Percentiles rank a stretch among this genome's conserved stretches.
phyloP scores from a whole-genome alignment of 2,797 vertebrate species.

The Amazona finschi region DNA sequence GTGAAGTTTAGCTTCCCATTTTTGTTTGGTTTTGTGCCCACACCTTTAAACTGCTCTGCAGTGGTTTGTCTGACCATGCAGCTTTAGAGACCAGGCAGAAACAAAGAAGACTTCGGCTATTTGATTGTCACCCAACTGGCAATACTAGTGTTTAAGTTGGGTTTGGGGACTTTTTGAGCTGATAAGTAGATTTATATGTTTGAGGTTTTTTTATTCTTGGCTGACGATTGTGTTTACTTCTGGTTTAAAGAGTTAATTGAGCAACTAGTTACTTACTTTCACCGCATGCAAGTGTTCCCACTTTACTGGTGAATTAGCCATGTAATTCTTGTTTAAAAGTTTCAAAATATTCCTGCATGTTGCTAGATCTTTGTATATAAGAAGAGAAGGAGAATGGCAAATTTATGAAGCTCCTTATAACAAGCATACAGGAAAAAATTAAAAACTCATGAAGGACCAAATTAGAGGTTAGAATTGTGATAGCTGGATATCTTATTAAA shows the following conservation, averaged over 20 bases:
- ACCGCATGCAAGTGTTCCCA: background rate
- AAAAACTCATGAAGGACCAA: background rate
- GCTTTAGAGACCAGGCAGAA: background rate
- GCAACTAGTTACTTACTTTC: background rate
- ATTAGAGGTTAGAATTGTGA: background rate
- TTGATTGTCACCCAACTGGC: background rate
- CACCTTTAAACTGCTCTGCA: background rate
- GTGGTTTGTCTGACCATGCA: background rate
- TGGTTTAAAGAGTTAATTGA: background rate
- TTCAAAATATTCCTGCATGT: background rate
- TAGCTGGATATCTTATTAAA: background rate
- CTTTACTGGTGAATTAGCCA: background rate
- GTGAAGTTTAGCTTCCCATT: background rate
- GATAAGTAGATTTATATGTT: background rate
- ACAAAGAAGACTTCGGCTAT: background rate
- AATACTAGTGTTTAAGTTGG: background rate
- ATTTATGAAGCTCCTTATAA: background rate
- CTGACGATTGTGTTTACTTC: background rate
- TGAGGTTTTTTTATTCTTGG: background rate
- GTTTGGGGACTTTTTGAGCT: background rate
- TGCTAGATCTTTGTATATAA: background rate
- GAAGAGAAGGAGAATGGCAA: background rate
- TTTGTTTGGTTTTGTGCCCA: background rate
- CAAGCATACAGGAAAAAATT: background rate
- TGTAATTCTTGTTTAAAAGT: background rate